A percentile compares a stretch with the other conserved stretches of the same genome.
Conservation (phyloP, 2,888 invertebrate species). For the Tanypteryx hageni region DNA sequence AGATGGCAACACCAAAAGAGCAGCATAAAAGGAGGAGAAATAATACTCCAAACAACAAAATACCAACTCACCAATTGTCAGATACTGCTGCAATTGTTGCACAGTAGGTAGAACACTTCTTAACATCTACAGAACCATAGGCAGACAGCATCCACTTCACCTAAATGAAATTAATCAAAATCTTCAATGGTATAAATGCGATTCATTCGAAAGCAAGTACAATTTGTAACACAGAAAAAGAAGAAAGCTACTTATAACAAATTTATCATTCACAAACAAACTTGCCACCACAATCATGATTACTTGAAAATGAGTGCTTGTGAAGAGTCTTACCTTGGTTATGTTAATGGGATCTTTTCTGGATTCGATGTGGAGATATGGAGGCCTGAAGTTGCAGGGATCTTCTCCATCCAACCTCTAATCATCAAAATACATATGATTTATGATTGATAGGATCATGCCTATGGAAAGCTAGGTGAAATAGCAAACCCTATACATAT, state of each 20-base stretch:
- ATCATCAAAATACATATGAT: constrained; percentile 69
- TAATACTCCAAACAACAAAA: neutral
- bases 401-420: constrained; percentile 78
- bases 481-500: neutral
- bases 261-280: constrained; percentile 24
- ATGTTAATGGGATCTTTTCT: constrained; percentile 68
- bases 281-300: neutral
- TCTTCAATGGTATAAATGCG: no score
- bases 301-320: neutral
- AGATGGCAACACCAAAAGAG: no score
- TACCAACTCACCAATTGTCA: constrained; percentile 78
- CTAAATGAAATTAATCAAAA: constrained; percentile 67
- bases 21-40: neutral
- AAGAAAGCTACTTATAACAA: neutral
- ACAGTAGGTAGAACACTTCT: constrained; percentile 75
- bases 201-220: neutral
- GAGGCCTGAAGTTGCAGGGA: constrained; percentile 76
- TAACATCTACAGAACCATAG: constrained; percentile 82
- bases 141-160: constrained; percentile 76
- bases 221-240: neutral
- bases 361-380: constrained; percentile 76
- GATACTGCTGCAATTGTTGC: constrained; percentile 81
- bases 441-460: neutral
- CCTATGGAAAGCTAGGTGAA: constrained; percentile 10
- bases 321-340: constrained; percentile 68